A percentile compares a stretch with the other conserved stretches of the same genome.
Evolutionary conservation across 1,140 invertebrate species (phyloP).

Genomic region (Brachionus sp.): DNA sequence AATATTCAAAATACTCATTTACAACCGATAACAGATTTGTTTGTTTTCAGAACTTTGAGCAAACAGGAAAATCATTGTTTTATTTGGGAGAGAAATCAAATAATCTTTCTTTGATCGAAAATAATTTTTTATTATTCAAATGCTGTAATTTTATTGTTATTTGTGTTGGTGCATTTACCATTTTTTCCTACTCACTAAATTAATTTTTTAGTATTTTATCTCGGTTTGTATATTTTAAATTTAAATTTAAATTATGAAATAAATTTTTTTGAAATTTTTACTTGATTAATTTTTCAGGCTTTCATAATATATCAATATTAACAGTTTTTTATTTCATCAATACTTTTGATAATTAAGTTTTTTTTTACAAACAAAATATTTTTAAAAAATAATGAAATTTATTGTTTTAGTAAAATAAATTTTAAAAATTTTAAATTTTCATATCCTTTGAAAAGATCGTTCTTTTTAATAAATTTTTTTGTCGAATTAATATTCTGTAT

Average conservation of each 20-base stretch:
- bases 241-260: background rate
- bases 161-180: background rate
- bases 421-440: too few species aligned
- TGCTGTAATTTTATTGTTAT: background rate
- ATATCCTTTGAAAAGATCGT: too few species aligned
- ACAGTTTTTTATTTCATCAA: too few species aligned
- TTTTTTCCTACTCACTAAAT: background rate
- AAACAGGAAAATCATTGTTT: background rate
- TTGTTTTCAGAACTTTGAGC: background rate
- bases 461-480: too few species aligned
- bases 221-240: background rate
- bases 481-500: too few species aligned
- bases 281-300: too few species aligned
- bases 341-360: too few species aligned
- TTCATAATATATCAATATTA: too few species aligned
- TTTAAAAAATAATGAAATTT: too few species aligned
- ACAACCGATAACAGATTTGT: background rate
- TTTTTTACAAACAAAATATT: too few species aligned
- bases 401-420: too few species aligned
- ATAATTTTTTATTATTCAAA: background rate
- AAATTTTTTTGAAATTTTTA: background rate
- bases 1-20: background rate
- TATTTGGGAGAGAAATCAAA: background rate
- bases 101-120: too few species aligned
- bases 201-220: constrained; percentile 9